Evolutionary conservation across 2,888 invertebrate genomes (phyloP).

Genomic region (Bibio marci): DNA sequence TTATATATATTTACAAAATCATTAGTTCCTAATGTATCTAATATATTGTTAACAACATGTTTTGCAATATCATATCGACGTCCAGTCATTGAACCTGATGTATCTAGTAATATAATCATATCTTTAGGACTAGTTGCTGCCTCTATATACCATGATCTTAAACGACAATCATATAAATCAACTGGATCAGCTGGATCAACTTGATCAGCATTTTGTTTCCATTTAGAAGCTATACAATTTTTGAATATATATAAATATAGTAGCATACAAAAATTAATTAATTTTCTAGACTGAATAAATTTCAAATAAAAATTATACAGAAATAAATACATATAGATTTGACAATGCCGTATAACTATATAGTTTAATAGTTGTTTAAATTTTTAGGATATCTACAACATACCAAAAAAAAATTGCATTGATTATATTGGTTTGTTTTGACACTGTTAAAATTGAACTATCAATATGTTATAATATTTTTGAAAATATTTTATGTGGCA

Average conservation of each 20-base stretch:
- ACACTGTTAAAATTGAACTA: too few species aligned
- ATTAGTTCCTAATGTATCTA: constrained; percentile 93
- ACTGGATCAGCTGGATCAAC: constrained; percentile 38
- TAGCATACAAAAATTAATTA: too few species aligned
- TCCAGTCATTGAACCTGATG: constrained; percentile 85
- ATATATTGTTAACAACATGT: constrained; percentile 70
- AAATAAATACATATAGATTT: not conserved
- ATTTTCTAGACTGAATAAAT: not conserved
- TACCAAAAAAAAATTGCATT: too few species aligned
- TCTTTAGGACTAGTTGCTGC: constrained; percentile 97
- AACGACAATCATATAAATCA: constrained; percentile 90
- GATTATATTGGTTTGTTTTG: too few species aligned
- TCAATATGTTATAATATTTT: too few species aligned
- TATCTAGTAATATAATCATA: constrained; percentile 66
- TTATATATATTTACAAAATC: constrained; percentile 95
- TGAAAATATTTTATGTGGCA: too few species aligned
- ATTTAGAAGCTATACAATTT: constrained; percentile 45
- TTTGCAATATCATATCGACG: constrained; percentile 76
- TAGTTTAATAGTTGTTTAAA: too few species aligned
- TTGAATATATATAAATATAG: too few species aligned
- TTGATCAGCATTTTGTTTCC: constrained; percentile 35
- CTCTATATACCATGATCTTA: constrained; percentile 92
- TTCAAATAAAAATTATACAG: not conserved
- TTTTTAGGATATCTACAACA: too few species aligned
- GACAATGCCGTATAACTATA: too few species aligned